Evolutionary conservation across 1,140 invertebrate species (phyloP).

Genomic region (Drosophila elegans): DNA sequence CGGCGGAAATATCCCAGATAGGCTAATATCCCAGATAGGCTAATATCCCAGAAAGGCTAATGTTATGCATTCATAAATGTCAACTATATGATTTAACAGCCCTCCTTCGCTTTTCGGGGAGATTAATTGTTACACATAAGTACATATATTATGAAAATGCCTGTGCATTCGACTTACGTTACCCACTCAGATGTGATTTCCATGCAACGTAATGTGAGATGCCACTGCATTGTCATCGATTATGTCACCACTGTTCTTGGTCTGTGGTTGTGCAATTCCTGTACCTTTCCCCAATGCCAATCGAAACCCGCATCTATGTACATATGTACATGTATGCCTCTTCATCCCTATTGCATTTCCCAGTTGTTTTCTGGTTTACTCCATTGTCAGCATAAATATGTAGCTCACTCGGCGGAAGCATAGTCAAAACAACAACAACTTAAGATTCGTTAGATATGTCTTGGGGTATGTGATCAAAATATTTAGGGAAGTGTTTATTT

Average conservation of each 20-base stretch:
- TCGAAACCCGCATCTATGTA: constrained; percentile 9
- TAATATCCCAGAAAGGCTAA: constrained; percentile 16
- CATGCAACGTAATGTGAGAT: not conserved
- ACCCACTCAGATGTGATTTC: not conserved
- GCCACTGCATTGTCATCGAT: not conserved
- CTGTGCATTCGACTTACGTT: not conserved
- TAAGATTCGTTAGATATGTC: not conserved
- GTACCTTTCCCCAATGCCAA: constrained; percentile 24
- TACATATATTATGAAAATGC: not conserved
- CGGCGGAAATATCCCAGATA: constrained; percentile 14
- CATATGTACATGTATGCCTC: too few species aligned
- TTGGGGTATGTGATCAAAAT: too few species aligned
- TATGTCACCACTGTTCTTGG: constrained; percentile 5
- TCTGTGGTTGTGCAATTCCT: constrained; percentile 27
- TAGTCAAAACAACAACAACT: constrained; percentile 13
- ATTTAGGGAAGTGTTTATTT: too few species aligned
- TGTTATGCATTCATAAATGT: constrained; percentile 50
- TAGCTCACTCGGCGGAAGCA: not conserved
- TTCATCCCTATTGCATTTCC: constrained; percentile 12
- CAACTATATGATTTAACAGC: constrained; percentile 3
- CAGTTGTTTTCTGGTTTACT: constrained; percentile 15
- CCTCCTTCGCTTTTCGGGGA: not conserved
- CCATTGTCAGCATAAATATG: constrained; percentile 29
- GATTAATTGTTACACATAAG: not conserved
- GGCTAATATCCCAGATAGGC: constrained; percentile 8